These are phyloP conservation scores for Pseudoips prasinana DNA, from an alignment of 2,888 invertebrate species.

Conservation along the genomic window DNA sequence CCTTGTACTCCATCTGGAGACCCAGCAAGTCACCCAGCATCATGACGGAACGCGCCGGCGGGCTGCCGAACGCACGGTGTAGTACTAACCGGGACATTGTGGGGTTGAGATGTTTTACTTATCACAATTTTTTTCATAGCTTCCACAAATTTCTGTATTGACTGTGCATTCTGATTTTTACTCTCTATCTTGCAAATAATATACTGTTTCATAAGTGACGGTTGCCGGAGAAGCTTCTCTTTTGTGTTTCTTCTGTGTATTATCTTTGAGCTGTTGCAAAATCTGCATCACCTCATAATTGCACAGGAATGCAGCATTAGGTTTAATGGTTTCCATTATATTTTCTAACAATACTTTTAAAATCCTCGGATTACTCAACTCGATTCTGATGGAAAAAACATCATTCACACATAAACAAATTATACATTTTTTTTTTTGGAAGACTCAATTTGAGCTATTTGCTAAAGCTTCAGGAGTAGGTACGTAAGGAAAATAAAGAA, in stretches of 20 bases:
- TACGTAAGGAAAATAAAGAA: too few species aligned
- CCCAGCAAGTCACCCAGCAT: slow-evolving; percentile 43
- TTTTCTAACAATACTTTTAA: too few species aligned
- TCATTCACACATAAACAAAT: too few species aligned
- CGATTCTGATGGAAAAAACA: too few species aligned
- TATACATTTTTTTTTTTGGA: too few species aligned
- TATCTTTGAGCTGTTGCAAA: slow-evolving; percentile 86
- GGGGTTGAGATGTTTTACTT: too few species aligned
- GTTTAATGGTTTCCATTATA: too few species aligned
- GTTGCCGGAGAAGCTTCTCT: slow-evolving; percentile 87
- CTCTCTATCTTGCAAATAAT: slow-evolving; percentile 92
- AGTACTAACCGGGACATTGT: slow-evolving; percentile 40
- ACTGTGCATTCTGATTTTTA: slow-evolving; percentile 84
- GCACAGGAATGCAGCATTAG: slow-evolving; percentile 85
- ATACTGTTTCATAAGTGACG: slow-evolving; percentile 91
- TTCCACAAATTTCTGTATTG: slow-evolving; percentile 85
- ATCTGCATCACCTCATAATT: slow-evolving; percentile 89
- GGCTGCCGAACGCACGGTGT: slow-evolving; percentile 41
- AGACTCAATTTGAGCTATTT: too few species aligned
- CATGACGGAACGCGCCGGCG: slow-evolving; percentile 45
- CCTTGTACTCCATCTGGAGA: slow-evolving; percentile 33
- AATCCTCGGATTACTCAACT: too few species aligned
- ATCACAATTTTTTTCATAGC: slow-evolving; percentile 87
- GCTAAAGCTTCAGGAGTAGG: too few species aligned
- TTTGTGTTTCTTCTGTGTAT: slow-evolving; percentile 85